phyloP scores from a whole-genome alignment of 2,888 invertebrate species.

The Mallateleia sp. region DNA sequence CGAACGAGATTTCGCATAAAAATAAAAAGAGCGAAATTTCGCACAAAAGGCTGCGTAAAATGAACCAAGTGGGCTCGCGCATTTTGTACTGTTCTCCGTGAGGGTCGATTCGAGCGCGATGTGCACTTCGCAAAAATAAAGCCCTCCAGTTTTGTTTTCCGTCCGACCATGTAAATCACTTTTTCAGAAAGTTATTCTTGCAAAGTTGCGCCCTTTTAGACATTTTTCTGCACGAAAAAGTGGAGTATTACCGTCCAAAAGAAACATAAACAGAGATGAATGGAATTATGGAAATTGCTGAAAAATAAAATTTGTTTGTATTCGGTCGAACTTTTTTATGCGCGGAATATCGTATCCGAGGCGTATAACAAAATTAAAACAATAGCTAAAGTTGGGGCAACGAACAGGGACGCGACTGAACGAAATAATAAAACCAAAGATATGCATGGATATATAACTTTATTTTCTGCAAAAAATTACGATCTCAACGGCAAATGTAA shows the following conservation, averaged over 20 bases:
- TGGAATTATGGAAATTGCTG: not conserved
- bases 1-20: constrained; percentile 51
- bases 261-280: constrained; percentile 2
- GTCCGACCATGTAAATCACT: constrained; percentile 29
- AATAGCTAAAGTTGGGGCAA: too few relatives aligned
- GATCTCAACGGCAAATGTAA: too few relatives aligned
- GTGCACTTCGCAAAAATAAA: constrained; percentile 54
- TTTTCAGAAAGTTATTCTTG: constrained; percentile 25
- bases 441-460: too few relatives aligned
- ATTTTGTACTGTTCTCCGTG: constrained; percentile 43
- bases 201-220: constrained; percentile 1
- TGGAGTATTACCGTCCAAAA: not conserved
- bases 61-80: constrained; percentile 45
- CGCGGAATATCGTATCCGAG: too few relatives aligned
- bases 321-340: too few relatives aligned
- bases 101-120: constrained; percentile 57
- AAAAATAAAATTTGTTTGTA: too few relatives aligned
- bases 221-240: too few relatives aligned
- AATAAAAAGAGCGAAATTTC: constrained; percentile 33
- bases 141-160: constrained; percentile 50
- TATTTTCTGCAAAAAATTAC: too few relatives aligned
- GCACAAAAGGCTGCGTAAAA: constrained; percentile 52
- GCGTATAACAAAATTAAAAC: too few relatives aligned
- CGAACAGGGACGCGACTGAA: too few relatives aligned
- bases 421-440: too few relatives aligned